Conservation (phyloP, 2,888 invertebrate genomes). For the Glaucopsyche alexis region DNA sequence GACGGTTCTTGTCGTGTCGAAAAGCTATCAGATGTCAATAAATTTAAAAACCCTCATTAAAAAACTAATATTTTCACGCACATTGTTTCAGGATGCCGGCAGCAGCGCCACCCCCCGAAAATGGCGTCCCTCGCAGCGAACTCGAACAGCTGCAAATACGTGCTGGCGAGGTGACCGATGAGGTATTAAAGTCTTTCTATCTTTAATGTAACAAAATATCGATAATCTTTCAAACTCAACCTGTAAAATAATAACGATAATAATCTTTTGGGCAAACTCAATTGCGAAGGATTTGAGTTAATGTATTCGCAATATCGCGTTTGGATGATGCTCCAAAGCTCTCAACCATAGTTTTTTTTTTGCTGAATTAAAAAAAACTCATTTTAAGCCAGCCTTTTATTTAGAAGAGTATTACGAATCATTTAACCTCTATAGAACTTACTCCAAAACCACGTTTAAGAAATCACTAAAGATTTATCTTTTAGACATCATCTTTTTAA, state of each 20-base stretch:
- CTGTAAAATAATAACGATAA: too few relatives aligned
- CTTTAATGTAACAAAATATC: too few relatives aligned
- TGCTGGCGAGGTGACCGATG: constrained; percentile 93
- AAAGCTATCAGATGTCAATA: too few relatives aligned
- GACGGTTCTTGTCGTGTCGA: too few relatives aligned
- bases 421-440: neutral
- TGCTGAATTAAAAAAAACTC: neutral
- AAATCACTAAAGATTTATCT: neutral
- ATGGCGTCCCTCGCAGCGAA: constrained; percentile 89
- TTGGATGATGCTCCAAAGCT: too few relatives aligned
- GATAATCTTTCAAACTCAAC: too few relatives aligned
- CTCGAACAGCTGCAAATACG: constrained; percentile 93
- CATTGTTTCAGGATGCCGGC: constrained; percentile 82
- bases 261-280: too few relatives aligned
- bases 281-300: too few relatives aligned
- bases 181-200: constrained; percentile 77
- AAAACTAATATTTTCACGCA: neutral
- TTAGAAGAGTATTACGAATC: neutral
- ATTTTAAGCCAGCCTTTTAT: neutral
- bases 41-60: too few relatives aligned
- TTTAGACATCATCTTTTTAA: neutral
- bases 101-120: constrained; percentile 79
- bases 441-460: neutral
- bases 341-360: too few relatives aligned
- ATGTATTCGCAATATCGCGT: too few relatives aligned